Evolutionary conservation across 2,113 vertebrate genomes (phyloP), one percentile per base, ranked within the genome.

Genomic region (Poecile atricapillus): DNA sequence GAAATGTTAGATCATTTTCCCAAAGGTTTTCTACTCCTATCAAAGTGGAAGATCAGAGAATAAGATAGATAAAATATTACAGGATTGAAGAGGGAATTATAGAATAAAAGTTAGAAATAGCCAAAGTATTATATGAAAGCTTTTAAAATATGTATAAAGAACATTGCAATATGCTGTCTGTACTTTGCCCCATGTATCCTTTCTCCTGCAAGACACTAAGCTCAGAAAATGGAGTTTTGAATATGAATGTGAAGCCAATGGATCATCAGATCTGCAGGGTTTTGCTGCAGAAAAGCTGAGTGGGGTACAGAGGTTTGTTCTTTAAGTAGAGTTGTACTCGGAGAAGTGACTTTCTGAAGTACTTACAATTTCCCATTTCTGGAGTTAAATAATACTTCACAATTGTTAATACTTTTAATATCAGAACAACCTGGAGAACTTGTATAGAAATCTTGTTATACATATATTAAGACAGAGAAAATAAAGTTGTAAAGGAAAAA

Each of bases 111-210:
- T 92, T 91, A 91, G 86, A 89, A 87, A 86, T 44, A 92, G 47
- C 60, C 35, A 20, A 93, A 93, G 71, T 88, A 85, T 63, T 89
- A 24, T 88, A 63, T 78, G 85, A 92, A 97, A 92, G 44, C 85
- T 87, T 93, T 93, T 95, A 92, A 96, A 95, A 94, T 95, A 92
- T 92, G 59, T 89, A 92, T 95, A 86, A 96, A 84, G 77, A 91
- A 78, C 25, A 95, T 43, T 76, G 94, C 96, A 95, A 96, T 93
- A 94, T 91, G 84, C 90, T 87, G 52, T 22, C 87, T 89, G 64
- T 92, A 79, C 80, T 92, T 89, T 93, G 50, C 78, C 87, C 43
- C 37, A 60, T 76, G 70, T 52, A 95, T 75, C 58, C 78, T 73
- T 89, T 93, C 88, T 91, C 67, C 94, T 93, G 68, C 30, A 81